Evolutionary conservation across 2,113 vertebrate species (phyloP), one percentile per base, ranked within the genome.

Genomic region (Carassius carassius): DNA sequence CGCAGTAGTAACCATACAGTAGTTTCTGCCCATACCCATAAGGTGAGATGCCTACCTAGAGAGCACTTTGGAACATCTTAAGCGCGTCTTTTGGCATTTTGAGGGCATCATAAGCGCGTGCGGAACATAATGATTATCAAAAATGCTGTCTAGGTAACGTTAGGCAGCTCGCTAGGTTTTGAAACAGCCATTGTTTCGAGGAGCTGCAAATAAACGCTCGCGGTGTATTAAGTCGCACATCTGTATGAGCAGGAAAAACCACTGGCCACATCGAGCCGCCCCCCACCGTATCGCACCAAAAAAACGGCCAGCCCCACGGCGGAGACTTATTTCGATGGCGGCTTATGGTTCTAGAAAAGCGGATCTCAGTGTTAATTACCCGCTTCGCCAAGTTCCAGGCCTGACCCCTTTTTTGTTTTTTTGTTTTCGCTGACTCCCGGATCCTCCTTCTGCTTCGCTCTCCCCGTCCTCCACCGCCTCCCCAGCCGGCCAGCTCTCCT

Each of bases 371-470:
- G 92, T 89, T 92, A 90, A 90, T 94, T 95, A 95, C 94, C 95
- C 94, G 93, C 91, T 95, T 94, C 93, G 94, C 95, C 94, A 88
- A 92, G 92, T 95, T 93, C 95, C 93, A 91, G 94, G 93, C 94
- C 95, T 94, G 94, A 92, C 93, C 95, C 94, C 91, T 86, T 91
- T 93, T 90, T 47, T 47, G 29, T 29, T 29, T 29, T 93, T 90
- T 44, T 44, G 91, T 94, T 91, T 89, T 94, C 92, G 90, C 94
- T 91, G 93, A 92, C 95, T 92, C 94, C 95, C 94, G 93, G 92
- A 92, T 93, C 93, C 92, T 94, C 93, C 94, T 94, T 95, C 93
- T 93, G 95, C 93, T 94, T 94, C 94, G 95, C 93, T 94, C 95
- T 95, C 93, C 94, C 79, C 79, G 79, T 81, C 79, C 94, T 94